These are phyloP conservation scores for Tenthredo livida DNA, from an alignment of 2,888 invertebrate genomes.

Conservation along the genomic window DNA sequence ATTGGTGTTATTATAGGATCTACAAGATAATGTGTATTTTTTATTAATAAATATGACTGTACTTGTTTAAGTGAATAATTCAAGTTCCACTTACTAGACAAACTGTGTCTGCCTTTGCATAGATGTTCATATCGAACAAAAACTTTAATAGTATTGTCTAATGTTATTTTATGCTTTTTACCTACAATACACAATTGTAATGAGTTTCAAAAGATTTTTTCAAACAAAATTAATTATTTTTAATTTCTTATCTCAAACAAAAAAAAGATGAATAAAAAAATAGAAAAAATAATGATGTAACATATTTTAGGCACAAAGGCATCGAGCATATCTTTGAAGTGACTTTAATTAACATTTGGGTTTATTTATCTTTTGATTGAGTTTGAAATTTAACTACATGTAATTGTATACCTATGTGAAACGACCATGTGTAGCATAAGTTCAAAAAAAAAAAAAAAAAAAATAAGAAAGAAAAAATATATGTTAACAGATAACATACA, in stretches of 20 bases:
- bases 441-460: neutral
- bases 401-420: neutral
- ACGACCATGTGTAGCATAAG: constrained; percentile 27
- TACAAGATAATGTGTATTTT: constrained; percentile 30
- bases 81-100: neutral
- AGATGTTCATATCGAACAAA: neutral
- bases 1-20: constrained; percentile 36
- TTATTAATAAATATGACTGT: neutral
- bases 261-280: neutral
- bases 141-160: neutral
- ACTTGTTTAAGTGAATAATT: neutral
- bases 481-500: neutral
- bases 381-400: neutral
- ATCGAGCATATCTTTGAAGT: constrained; percentile 26
- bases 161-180: neutral
- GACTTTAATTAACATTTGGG: neutral
- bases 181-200: neutral
- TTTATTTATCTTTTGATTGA: neutral
- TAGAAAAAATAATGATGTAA: neutral
- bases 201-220: neutral
- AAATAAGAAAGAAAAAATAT: neutral
- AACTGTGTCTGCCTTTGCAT: constrained; percentile 7
- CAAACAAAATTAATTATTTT: neutral
- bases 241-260: neutral
- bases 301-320: neutral